A percentile compares a stretch with the other conserved stretches of the same genome.
Conservation (phyloP, 2,797 vertebrate species). For the Poecilia picta region DNA sequence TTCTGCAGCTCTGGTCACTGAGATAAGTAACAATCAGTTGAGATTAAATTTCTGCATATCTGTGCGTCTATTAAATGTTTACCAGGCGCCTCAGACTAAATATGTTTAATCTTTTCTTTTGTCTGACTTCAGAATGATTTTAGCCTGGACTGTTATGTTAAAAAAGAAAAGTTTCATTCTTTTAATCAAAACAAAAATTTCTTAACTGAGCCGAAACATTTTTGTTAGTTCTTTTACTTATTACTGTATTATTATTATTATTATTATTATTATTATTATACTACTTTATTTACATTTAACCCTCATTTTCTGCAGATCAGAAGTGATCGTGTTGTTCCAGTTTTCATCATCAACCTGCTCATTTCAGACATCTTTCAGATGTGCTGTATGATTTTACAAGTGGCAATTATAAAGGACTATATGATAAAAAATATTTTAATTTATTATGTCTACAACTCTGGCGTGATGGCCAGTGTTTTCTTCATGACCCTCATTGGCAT, state of each 20-base stretch:
- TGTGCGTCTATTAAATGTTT: not conserved
- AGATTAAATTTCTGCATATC: not conserved
- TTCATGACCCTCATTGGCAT: not conserved
- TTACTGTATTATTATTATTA: not conserved
- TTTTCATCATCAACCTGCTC: constrained; percentile 1
- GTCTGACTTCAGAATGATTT: too few species aligned
- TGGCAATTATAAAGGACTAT: fast-evolving
- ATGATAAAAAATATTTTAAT: fast-evolving
- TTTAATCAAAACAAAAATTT: too few species aligned
- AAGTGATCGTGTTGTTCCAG: not conserved
- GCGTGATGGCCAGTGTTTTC: not conserved
- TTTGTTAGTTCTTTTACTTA: not conserved
- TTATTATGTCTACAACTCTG: not conserved
- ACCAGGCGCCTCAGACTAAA: too few species aligned
- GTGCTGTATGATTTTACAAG: not conserved
- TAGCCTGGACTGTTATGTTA: too few species aligned
- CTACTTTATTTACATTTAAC: not conserved
- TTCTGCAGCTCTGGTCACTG: not conserved
- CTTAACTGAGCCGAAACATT: too few species aligned
- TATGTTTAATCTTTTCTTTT: too few species aligned
- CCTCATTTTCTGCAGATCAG: not conserved
- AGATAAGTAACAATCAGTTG: too few species aligned
- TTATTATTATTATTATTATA: not conserved
- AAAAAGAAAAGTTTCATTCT: too few species aligned
- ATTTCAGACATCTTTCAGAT: not conserved